These are phyloP conservation scores for Ptyas mucosa DNA, from an alignment of 2,113 vertebrate genomes.

Conservation along the genomic window DNA sequence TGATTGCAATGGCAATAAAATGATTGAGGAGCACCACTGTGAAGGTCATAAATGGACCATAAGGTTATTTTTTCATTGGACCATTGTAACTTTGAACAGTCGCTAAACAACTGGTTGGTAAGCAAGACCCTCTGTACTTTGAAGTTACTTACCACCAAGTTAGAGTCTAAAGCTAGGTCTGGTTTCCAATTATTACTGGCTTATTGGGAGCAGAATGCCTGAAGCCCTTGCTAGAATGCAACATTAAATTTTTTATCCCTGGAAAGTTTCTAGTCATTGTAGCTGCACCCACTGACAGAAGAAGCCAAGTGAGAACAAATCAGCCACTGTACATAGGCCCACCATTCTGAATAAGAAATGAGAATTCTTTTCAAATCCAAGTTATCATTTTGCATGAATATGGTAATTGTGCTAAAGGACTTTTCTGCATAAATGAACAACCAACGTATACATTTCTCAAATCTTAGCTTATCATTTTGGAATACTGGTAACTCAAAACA, in stretches of 20 bases:
- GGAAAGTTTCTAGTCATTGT: not conserved
- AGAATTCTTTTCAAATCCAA: not conserved
- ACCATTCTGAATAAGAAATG: not conserved
- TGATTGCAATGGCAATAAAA: not conserved
- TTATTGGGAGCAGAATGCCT: not conserved
- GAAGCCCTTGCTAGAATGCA: not conserved
- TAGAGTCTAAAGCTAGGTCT: not conserved
- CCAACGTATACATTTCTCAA: not conserved
- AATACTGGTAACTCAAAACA: not conserved
- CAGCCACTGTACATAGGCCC: not conserved
- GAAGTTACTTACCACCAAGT: not conserved
- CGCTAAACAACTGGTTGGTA: not conserved
- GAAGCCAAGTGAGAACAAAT: not conserved
- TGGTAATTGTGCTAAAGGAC: not conserved
- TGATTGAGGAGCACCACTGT: not conserved
- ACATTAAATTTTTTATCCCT: not conserved
- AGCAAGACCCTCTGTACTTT: not conserved
- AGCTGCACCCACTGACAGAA: not conserved
- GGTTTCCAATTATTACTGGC: not conserved
- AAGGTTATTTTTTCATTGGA: not conserved
- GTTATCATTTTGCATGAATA: not conserved
- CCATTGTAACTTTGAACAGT: not conserved
- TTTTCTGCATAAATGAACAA: not conserved
- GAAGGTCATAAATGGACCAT: not conserved
- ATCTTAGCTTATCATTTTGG: not conserved